These are phyloP conservation scores for Aurelia aurita DNA, from an alignment of 30 jellyfish, hydroid and myxozoan species.

Conservation along the genomic window DNA sequence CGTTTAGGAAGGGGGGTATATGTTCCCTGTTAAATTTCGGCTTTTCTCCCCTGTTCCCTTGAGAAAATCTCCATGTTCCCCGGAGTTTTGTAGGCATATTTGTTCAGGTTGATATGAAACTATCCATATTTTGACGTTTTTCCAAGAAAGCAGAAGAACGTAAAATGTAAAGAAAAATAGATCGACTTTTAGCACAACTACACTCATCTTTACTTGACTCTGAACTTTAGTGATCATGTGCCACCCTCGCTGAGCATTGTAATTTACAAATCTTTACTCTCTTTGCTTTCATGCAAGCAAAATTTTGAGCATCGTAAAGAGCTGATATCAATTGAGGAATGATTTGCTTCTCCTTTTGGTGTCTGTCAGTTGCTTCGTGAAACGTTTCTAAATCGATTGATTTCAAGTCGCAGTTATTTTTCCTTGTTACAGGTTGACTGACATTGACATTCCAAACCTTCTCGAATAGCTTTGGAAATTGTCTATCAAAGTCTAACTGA, in stretches of 20 bases:
- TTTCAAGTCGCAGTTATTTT: too few relatives aligned
- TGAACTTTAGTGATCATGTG: too few relatives aligned
- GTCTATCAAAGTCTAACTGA: too few relatives aligned
- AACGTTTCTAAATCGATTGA: too few relatives aligned
- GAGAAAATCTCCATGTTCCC: not conserved
- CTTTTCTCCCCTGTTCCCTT: not conserved
- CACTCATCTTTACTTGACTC: too few relatives aligned
- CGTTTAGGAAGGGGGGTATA: not conserved
- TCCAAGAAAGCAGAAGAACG: not conserved
- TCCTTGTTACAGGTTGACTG: too few relatives aligned
- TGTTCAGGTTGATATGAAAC: not conserved
- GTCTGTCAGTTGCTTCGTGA: too few relatives aligned
- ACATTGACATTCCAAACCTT: slow-evolving; percentile 40
- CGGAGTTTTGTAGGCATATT: not conserved
- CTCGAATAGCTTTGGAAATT: slow-evolving; percentile 49
- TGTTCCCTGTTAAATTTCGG: not conserved
- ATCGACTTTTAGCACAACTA: not conserved
- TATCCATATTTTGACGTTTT: not conserved
- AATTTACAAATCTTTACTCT: not conserved
- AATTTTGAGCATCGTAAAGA: not conserved
- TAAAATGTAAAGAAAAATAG: not conserved
- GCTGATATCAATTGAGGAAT: not conserved
- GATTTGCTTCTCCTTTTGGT: too few relatives aligned
- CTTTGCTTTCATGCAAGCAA: slow-evolving; percentile 12
- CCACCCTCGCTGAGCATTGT: too few relatives aligned